Conservation (phyloP, 2,888 invertebrate genomes). For the Trissolcus japonicus region DNA sequence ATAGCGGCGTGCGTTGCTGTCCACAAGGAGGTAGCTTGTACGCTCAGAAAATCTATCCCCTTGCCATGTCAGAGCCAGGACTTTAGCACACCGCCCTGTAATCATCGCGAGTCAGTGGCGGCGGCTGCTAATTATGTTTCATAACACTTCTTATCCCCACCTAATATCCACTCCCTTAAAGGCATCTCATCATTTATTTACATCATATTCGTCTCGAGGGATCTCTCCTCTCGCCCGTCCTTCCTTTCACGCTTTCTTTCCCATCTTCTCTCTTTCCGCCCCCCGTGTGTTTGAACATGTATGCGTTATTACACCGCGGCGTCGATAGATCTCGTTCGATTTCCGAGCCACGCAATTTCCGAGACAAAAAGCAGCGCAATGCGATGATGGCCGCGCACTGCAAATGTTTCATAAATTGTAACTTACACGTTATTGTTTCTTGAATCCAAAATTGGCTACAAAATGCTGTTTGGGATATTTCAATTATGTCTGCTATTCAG, state of each 20-base stretch:
- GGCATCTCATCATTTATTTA: slow-evolving; percentile 76
- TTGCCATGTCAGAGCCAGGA: slow-evolving; percentile 60
- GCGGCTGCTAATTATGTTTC: slow-evolving; percentile 77
- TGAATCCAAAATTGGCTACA: slow-evolving; percentile 28
- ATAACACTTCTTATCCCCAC: slow-evolving; percentile 77
- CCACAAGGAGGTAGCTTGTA: slow-evolving; percentile 65
- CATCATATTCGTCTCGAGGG: slow-evolving; percentile 74
- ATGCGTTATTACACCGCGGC: slow-evolving; percentile 49
- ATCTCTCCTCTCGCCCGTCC: slow-evolving; percentile 51
- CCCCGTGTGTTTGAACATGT: slow-evolving; percentile 46
- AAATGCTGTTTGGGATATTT: slow-evolving; percentile 28
- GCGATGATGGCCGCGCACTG: slow-evolving; percentile 24
- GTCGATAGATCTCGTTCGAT: slow-evolving; percentile 57
- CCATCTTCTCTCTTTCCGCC: slow-evolving; percentile 29
- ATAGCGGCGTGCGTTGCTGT: too few species aligned
- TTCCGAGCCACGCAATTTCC: slow-evolving; percentile 59
- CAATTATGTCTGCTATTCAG: slow-evolving; percentile 31
- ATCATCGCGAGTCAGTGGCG: slow-evolving; percentile 77
- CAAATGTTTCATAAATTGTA: slow-evolving; percentile 35
- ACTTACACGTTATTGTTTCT: slow-evolving; percentile 42
- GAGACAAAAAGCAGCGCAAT: slow-evolving; percentile 58
- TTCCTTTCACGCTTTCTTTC: slow-evolving; percentile 51
- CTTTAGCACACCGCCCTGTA: slow-evolving; percentile 76
- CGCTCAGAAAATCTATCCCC: slow-evolving; percentile 68
- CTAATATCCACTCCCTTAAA: slow-evolving; percentile 74